Evolutionary conservation across 2,797 vertebrate genomes (phyloP).

Genomic region (Ciconia nigra): DNA sequence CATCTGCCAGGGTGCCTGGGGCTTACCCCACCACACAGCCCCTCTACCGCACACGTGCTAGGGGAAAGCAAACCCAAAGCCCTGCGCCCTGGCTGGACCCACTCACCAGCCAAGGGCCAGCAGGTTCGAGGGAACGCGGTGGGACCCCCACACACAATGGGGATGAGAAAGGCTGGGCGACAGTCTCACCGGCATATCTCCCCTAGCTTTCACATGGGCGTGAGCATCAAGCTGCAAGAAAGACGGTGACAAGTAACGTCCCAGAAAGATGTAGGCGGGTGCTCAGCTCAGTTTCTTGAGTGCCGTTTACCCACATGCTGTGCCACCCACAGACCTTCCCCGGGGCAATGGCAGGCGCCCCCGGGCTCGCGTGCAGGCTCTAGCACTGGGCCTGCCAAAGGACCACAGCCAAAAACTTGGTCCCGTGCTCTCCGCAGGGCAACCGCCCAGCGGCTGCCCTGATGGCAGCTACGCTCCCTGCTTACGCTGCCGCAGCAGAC

Average conservation of each 20-base stretch:
- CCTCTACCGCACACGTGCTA: neutral
- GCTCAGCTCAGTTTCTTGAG: neutral
- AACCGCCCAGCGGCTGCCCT: neutral
- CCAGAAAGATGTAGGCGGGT: conserved; percentile 41
- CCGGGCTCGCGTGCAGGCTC: neutral
- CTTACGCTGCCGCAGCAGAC: neutral
- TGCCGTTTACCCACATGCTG: conserved; percentile 33
- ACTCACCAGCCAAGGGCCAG: neutral
- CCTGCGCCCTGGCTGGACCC: neutral
- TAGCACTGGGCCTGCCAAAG: neutral
- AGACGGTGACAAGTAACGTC: neutral
- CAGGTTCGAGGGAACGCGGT: rapidly evolving
- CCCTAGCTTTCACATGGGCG: neutral
- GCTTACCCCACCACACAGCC: neutral
- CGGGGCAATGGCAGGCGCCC: neutral
- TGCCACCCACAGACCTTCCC: conserved; percentile 42
- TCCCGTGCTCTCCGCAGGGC: neutral
- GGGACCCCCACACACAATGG: neutral
- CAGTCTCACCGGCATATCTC: neutral
- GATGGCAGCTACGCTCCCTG: neutral
- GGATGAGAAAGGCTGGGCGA: neutral
- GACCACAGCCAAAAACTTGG: neutral
- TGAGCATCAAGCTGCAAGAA: neutral
- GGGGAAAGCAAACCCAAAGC: neutral
- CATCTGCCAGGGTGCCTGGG: neutral